phyloP scores from a whole-genome alignment of 2,888 invertebrate genomes.

The Hypomecis atomaria region DNA sequence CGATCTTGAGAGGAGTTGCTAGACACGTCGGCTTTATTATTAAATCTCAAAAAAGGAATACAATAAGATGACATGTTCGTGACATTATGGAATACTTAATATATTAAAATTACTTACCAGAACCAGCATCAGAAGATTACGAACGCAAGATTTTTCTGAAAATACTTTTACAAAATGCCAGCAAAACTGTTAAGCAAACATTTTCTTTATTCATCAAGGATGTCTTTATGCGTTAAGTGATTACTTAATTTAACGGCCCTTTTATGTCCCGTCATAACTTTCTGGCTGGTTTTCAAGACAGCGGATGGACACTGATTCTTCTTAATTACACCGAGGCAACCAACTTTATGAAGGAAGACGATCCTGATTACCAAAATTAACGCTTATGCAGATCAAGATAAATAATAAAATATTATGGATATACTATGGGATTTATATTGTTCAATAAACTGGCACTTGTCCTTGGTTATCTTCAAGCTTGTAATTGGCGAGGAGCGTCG shows the following conservation, averaged over 20 bases:
- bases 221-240: slow-evolving; percentile 37
- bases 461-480: slow-evolving; percentile 19
- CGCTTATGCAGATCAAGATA: slow-evolving; percentile 23
- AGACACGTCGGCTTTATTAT: no score
- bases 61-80: no score
- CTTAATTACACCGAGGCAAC: slow-evolving; percentile 38
- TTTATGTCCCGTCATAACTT: slow-evolving; percentile 43
- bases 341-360: slow-evolving; percentile 39
- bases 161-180: neutral
- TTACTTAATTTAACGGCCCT: slow-evolving; percentile 40
- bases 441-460: slow-evolving; percentile 26
- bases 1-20: no score
- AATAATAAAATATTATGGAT: slow-evolving; percentile 18
- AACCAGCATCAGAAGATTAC: neutral
- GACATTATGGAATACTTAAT: no score
- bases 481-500: slow-evolving; percentile 18
- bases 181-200: neutral
- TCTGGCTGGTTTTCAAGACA: slow-evolving; percentile 33
- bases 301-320: slow-evolving; percentile 35
- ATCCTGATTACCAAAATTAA: slow-evolving; percentile 36
- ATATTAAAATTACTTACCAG: neutral
- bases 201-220: slow-evolving; percentile 25
- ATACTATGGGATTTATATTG: slow-evolving; percentile 16
- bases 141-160: neutral
- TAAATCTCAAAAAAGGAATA: no score